phyloP scores from a whole-genome alignment of 2,888 invertebrate species.

The Lasius platythorax region DNA sequence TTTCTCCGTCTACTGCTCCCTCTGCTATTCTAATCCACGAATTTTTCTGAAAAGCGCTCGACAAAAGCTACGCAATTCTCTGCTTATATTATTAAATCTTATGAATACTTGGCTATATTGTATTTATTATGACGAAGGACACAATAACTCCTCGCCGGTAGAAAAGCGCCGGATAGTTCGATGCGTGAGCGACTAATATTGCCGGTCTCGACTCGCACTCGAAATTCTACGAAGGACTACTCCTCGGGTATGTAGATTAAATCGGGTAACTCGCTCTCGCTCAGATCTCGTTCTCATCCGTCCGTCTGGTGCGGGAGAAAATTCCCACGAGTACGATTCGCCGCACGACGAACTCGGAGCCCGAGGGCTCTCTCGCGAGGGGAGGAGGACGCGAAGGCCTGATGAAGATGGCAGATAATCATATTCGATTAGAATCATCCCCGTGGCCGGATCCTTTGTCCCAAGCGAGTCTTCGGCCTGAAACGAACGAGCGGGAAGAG shows the following conservation, averaged over 20 bases:
- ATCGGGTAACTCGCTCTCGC: conserved; percentile 38
- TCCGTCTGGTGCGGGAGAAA: conserved; percentile 41
- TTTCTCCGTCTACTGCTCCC: not conserved
- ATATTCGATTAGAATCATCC: conserved; percentile 84
- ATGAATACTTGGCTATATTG: not conserved
- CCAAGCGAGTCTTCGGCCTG: conserved; percentile 69
- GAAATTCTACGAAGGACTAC: conserved; percentile 40
- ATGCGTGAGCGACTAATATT: conserved; percentile 36
- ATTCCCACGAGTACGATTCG: conserved; percentile 53
- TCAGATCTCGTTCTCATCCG: conserved; percentile 32
- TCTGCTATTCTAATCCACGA: not conserved
- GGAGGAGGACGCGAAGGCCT: conserved; percentile 60
- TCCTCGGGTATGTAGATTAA: conserved; percentile 48
- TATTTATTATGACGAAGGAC: conserved; percentile 7
- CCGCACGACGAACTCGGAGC: conserved; percentile 35
- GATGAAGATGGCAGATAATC: conserved; percentile 81
- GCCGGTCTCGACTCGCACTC: conserved; percentile 31
- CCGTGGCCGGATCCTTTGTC: conserved; percentile 81
- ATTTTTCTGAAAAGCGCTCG: not conserved
- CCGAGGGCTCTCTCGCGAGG: conserved; percentile 45
- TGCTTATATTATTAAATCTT: conserved; percentile 28
- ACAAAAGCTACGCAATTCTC: not conserved
- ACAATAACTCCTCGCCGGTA: not conserved
- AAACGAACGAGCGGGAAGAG: conserved; percentile 14
- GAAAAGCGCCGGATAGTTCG: conserved; percentile 12